Evolutionary conservation across 2,113 vertebrate genomes (phyloP), one percentile per base, ranked within the genome.

Genomic region (Microtus richardsoni): DNA sequence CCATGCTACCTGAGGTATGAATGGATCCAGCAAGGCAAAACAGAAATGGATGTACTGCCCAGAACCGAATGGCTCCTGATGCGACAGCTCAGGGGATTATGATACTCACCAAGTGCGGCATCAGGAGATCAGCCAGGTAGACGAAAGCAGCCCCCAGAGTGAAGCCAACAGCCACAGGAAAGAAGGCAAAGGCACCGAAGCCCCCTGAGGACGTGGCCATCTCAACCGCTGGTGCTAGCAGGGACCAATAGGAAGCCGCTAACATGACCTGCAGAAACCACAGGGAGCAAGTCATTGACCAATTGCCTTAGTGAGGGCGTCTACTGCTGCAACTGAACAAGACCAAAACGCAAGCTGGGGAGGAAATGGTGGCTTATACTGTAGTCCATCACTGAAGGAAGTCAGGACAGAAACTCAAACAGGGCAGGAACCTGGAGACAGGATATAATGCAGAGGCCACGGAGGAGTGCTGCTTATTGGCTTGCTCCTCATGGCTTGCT

Each of bases 201-300:
- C 98, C 98, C 66, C 99, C 99, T 0, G 99, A 99, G 1, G 99
- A 98, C 83, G 99, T 99, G 0, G 99, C 99, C 99, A 99, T 99
- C 94, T 99, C 99, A 5, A 99, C 99, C 0, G 99, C 99, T 0
- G 99, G 99, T 8, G 99, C 99, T 97, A 99, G 98, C 39, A 99
- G 97, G 0, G 99, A 99, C 99, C 99, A 99, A 87, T 99, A 99
- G 93, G 99, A 99, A 2, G 99, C 99, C 0, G 99, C 99, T 96
- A 99, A 82, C 99, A 99, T 99, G 64, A 99, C 99, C 99, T 99
- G 64, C 47, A 58, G 58, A 75, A 91, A 88, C 5, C 85, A 83
- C 39, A 89, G 22, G 0, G 39, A 78, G 36, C 21, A 47, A 24
- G 39, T 33, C 33, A 7, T 93, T 49, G 87, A 4, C 64, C 47